Evolutionary conservation across 2,797 vertebrate genomes (phyloP).

Genomic region (Rhincodon typus): DNA sequence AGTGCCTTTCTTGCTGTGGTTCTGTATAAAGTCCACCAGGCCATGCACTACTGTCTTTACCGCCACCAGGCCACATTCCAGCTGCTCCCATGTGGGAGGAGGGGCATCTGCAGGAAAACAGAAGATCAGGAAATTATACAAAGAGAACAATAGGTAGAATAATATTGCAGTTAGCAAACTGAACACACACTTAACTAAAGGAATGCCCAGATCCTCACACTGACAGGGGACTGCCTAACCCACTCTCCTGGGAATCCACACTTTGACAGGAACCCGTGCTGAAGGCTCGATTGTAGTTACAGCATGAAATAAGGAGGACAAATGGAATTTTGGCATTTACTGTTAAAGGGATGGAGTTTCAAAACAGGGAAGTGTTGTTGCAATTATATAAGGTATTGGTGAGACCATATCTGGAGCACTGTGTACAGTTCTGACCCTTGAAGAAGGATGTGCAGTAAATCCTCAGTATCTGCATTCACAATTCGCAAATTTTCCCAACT

Average conservation of each 20-base stretch:
- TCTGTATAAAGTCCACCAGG: constrained; percentile 98
- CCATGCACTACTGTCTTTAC: constrained; percentile 97
- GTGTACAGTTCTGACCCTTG: too few relatives aligned
- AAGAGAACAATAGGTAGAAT: background rate
- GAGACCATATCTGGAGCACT: too few relatives aligned
- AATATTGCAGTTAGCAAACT: background rate
- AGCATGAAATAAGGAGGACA: too few relatives aligned
- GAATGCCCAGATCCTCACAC: background rate
- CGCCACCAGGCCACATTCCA: constrained; percentile 90
- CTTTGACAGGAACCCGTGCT: background rate
- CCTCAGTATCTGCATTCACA: too few relatives aligned
- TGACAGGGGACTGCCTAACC: background rate
- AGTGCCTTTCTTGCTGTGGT: constrained; percentile 97
- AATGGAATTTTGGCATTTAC: too few relatives aligned
- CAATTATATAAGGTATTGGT: too few relatives aligned
- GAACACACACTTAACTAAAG: background rate
- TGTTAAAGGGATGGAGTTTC: too few relatives aligned
- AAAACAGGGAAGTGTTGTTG: too few relatives aligned
- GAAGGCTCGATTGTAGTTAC: too few relatives aligned
- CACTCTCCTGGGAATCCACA: background rate
- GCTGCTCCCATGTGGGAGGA: constrained; percentile 92
- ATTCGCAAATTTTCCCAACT: too few relatives aligned
- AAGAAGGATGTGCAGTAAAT: too few relatives aligned
- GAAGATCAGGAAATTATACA: background rate
- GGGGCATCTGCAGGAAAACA: constrained; percentile 74